A percentile compares a stretch with the other conserved stretches of the same genome.
phyloP scores from a whole-genome alignment of 2,113 vertebrate genomes.

The Oplegnathus fasciatus region DNA sequence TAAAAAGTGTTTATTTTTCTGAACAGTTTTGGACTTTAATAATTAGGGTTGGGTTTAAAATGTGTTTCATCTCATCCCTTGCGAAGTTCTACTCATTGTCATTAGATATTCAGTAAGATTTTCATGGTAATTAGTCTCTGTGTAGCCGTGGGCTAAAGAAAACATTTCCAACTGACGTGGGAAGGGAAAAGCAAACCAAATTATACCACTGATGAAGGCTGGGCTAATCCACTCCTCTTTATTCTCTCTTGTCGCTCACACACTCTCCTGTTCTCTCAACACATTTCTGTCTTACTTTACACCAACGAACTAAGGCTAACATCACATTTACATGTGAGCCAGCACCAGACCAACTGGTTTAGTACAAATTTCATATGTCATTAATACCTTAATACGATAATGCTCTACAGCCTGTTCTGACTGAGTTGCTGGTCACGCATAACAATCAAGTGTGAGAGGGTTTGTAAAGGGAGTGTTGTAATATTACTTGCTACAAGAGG shows the following conservation, averaged over 20 bases:
- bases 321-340: not conserved
- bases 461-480: conserved; percentile 7
- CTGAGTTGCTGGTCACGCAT: conserved; percentile 5
- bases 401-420: conserved; percentile 4
- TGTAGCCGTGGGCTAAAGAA: conserved; percentile 19
- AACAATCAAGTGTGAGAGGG: not conserved
- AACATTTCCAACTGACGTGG: conserved; percentile 6
- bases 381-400: conserved; percentile 29
- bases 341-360: not conserved
- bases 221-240: not conserved
- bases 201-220: conserved; percentile 6
- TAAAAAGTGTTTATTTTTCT: conserved; percentile 20
- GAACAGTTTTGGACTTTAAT: conserved; percentile 16
- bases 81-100: conserved; percentile 22
- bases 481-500: not conserved
- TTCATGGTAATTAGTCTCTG: conserved; percentile 34
- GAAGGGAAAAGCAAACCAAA: conserved; percentile 32
- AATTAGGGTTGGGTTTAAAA: conserved; percentile 28
- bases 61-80: conserved; percentile 5
- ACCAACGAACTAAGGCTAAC: not conserved
- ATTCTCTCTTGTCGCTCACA: not conserved
- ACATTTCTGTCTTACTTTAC: not conserved
- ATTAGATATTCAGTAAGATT: conserved; percentile 15
- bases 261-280: not conserved
- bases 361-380: conserved; percentile 29